Evolutionary conservation across 2,113 vertebrate species (phyloP), one percentile per base, ranked within the genome.

Genomic region (Ciconia boyciana): DNA sequence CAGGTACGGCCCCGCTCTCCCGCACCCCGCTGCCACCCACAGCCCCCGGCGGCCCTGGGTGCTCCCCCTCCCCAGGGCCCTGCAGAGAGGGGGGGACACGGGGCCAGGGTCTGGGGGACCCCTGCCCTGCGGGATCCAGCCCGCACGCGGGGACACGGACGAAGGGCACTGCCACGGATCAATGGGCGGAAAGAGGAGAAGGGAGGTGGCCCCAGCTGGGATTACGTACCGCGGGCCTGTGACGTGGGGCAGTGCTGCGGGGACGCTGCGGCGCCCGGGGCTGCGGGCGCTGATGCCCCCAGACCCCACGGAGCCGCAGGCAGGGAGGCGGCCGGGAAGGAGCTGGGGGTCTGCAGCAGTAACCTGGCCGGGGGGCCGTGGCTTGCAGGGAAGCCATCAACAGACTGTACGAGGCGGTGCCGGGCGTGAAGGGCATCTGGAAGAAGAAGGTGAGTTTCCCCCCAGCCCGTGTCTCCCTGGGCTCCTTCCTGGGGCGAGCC

Each of bases 341-440:
- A n/a, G 25, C 16, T 1, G 1, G 28, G 24, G 34, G 19, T 24
- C 41, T 16, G 34, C 21, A 69, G 49, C 36, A 13, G 7, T 32
- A 24, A 88, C 64, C n/a, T 2, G 2, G 6, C 57, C 2, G 2
- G 31, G 31, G 34, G 10, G 51, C 80, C 7, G 16, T 66, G 61
- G 41, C 18, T 81, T 70, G 22, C 97, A 99, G 99, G 96, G 99
- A 99, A 93, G 99, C 99, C 97, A 99, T 99, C 98, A 99, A 99
- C 96, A 98, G 99, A 66, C 98, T 99, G 6, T 99, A 99, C 5
- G 99, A 99, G 90, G 98, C 98, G 0, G 99, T 99, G 83, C 99
- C 99, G 0, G 99, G 99, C 0, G 98, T 99, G 75, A 99, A 98
- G 85, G 99, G 99, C 61, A 98, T 98, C 54, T 99, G 99, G 99